These are phyloP conservation scores for Capitella teleta DNA, from an alignment of 1,140 invertebrate genomes.

Conservation along the genomic window DNA sequence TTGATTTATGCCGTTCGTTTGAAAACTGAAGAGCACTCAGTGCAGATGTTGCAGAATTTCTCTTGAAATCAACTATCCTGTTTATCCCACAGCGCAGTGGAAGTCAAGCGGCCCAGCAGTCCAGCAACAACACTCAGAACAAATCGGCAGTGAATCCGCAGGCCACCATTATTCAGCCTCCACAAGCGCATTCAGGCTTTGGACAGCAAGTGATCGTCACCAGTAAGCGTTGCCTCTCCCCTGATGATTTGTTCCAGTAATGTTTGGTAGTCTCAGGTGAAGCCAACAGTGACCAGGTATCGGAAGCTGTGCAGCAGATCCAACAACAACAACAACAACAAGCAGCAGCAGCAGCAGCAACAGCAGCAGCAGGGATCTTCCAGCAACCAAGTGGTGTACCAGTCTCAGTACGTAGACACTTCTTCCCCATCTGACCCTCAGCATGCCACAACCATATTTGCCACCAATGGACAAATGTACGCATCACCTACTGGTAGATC, in stretches of 20 bases:
- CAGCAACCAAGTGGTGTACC: constrained; percentile 52
- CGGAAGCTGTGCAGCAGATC: constrained; percentile 1
- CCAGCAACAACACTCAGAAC: not conserved
- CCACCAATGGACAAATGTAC: constrained; percentile 57
- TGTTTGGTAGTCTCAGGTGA: not conserved
- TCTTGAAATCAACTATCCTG: not conserved
- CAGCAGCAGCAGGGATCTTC: not conserved
- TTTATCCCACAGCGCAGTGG: not conserved
- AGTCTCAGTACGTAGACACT: constrained; percentile 55
- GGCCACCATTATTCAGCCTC: constrained; percentile 36
- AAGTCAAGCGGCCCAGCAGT: not conserved
- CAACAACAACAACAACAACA: constrained; percentile 21
- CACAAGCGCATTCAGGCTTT: constrained; percentile 27
- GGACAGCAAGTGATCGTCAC: constrained; percentile 39
- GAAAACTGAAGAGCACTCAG: not conserved
- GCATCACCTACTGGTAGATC: constrained; percentile 21
- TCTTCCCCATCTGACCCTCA: too few relatives aligned
- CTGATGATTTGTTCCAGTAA: not conserved
- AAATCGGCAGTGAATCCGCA: constrained; percentile 5
- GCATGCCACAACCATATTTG: constrained; percentile 57
- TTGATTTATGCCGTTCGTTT: constrained; percentile 6
- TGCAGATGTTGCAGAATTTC: not conserved
- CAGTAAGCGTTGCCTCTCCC: constrained; percentile 22
- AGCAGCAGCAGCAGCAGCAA: constrained; percentile 53
- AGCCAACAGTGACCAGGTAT: not conserved